A percentile compares a stretch with the other conserved stretches of the same genome.
Conservation (phyloP, 2,113 vertebrate species). For the Astur gentilis region DNA sequence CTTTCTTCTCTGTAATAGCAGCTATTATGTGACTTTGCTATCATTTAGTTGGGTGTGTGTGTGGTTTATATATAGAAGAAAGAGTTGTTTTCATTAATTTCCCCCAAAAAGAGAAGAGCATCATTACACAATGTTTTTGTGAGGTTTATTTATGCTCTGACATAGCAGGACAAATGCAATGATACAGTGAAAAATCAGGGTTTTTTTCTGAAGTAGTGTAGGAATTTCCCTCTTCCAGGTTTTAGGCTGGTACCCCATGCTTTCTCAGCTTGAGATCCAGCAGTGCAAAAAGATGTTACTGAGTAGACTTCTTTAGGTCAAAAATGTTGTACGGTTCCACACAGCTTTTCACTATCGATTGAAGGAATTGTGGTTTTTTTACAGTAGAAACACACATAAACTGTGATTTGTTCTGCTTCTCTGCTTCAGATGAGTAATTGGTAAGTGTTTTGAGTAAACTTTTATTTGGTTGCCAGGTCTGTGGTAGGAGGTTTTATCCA, state of each 20-base stretch:
- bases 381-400: background rate
- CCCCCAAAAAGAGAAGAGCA: background rate
- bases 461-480: background rate
- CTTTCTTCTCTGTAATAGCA: background rate
- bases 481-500: background rate
- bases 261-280: background rate
- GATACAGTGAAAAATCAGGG: background rate
- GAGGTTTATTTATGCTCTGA: background rate
- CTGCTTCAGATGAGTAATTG: background rate
- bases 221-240: background rate
- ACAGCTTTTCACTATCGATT: background rate
- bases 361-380: background rate
- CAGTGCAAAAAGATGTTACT: background rate
- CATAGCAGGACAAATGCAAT: background rate
- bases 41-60: background rate
- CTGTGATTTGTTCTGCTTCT: background rate
- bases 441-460: background rate
- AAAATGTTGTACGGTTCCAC: background rate
- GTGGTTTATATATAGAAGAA: background rate
- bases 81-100: background rate
- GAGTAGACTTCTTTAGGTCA: background rate
- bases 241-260: background rate
- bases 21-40: background rate
- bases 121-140: background rate
- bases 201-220: background rate